Conservation (phyloP, 2,888 invertebrate genomes). For the Himalopsyche tibetana region DNA sequence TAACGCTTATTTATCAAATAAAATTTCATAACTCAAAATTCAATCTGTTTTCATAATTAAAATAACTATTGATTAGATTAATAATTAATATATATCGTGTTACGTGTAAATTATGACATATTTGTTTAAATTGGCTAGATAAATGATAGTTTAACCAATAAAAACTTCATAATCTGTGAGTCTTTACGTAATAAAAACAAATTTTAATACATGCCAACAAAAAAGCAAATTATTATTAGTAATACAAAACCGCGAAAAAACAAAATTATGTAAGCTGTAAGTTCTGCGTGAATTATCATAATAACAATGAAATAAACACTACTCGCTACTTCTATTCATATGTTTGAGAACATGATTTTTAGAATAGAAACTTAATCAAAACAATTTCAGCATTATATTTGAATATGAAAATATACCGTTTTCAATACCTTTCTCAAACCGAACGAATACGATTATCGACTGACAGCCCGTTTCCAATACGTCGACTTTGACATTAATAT, state of each 20-base stretch:
- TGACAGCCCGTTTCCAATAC: not conserved
- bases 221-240: conserved; percentile 3
- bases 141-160: no score
- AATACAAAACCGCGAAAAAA: conserved; percentile 14
- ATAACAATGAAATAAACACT: not conserved
- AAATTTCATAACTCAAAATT: no score
- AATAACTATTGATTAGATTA: no score
- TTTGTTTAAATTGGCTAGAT: no score
- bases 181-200: no score
- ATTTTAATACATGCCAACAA: no score
- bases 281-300: not conserved
- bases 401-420: not conserved
- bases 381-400: not conserved
- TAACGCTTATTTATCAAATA: no score
- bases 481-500: not conserved
- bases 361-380: not conserved
- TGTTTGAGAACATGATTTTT: not conserved
- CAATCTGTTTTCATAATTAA: no score
- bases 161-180: no score
- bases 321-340: not conserved
- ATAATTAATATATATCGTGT: no score
- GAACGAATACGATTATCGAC: not conserved
- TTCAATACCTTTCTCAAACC: not conserved
- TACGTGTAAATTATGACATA: no score
- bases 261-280: not conserved